phyloP scores from a whole-genome alignment of 2,797 vertebrate genomes.

The Microctenopoma lineatum region DNA sequence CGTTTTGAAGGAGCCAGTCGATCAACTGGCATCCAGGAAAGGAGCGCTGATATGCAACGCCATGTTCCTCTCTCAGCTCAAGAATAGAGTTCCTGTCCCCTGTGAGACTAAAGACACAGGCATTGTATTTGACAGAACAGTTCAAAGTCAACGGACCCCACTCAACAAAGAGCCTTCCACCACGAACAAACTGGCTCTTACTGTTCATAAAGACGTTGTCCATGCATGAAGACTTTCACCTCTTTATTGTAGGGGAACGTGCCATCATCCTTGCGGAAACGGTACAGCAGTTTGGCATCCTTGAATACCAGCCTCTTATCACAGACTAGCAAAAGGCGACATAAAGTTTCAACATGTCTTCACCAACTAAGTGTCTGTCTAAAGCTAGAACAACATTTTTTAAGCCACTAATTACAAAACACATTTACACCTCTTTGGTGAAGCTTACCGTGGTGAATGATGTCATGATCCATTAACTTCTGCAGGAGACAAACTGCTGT shows the following conservation, averaged over 20 bases:
- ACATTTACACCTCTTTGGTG: no score
- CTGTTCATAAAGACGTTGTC: constrained; percentile 89
- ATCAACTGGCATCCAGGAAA: constrained; percentile 88
- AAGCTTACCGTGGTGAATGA: constrained; percentile 89
- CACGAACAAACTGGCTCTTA: constrained; percentile 71
- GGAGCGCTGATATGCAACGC: constrained; percentile 83
- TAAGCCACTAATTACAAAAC: no score
- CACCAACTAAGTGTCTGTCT: background rate
- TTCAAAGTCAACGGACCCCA: constrained; percentile 18
- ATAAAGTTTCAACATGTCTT: background rate
- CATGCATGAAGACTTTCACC: constrained; percentile 88
- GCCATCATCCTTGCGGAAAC: constrained; percentile 91
- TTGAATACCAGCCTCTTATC: constrained; percentile 88
- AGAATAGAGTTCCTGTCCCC: constrained; percentile 83
- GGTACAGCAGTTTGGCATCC: constrained; percentile 90
- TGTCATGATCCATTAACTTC: constrained; percentile 89
- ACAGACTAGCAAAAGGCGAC: constrained; percentile 81
- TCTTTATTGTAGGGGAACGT: constrained; percentile 89
- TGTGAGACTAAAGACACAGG: constrained; percentile 78
- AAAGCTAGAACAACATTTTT: background rate
- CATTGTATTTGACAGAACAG: constrained; percentile 1
- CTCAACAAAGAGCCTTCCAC: constrained; percentile 6
- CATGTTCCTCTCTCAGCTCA: constrained; percentile 85
- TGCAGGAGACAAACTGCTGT: constrained; percentile 88
- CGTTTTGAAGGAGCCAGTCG: constrained; percentile 89